A percentile compares a stretch with the other conserved stretches of the same genome.
phyloP scores from a whole-genome alignment of 2,113 vertebrate genomes.

The Melanerpes formicivorus region DNA sequence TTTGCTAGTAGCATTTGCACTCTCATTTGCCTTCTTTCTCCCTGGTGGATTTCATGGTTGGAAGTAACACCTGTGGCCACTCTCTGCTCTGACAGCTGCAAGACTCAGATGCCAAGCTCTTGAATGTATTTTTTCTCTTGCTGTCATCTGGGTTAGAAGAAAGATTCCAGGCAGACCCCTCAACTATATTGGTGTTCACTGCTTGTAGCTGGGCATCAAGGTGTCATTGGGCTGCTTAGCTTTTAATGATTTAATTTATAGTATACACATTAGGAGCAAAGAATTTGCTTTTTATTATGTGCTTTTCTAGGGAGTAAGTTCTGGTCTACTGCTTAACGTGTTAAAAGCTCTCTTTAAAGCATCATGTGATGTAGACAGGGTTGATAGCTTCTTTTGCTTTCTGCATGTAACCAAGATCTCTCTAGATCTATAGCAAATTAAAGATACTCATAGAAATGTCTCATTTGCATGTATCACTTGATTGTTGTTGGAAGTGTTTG shows the following conservation, averaged over 20 bases:
- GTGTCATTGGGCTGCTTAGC: not conserved
- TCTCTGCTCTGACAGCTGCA: slow-evolving; percentile 35
- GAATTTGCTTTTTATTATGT: not conserved
- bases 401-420: not conserved
- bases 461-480: not conserved
- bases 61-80: slow-evolving; percentile 40
- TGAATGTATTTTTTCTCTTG: not conserved
- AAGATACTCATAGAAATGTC: not conserved
- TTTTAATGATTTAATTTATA: not conserved
- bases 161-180: slow-evolving; percentile 18
- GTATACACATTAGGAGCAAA: too few relatives aligned
- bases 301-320: not conserved
- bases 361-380: not conserved
- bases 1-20: slow-evolving; percentile 33
- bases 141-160: slow-evolving; percentile 3
- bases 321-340: not conserved
- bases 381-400: not conserved
- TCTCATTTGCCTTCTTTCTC: not conserved
- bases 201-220: not conserved
- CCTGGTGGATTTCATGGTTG: not conserved
- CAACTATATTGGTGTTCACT: not conserved
- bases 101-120: slow-evolving; percentile 23
- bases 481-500: not conserved
- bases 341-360: not conserved
- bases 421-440: not conserved